Conservation (phyloP, 2,888 invertebrate genomes). For the Pimpla rufipes region DNA sequence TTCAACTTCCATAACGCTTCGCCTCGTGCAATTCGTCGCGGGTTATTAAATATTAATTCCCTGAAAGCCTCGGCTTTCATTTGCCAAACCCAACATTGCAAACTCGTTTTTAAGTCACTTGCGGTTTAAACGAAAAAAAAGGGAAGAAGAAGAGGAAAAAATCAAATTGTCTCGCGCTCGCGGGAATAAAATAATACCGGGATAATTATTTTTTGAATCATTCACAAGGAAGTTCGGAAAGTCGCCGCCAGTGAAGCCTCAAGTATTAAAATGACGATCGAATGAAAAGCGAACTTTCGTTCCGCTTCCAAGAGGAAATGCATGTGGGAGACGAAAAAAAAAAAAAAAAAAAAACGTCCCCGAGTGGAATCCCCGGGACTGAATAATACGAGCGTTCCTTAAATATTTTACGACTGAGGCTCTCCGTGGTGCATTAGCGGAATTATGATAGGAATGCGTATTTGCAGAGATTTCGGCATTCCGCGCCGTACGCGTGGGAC, state of each 20-base stretch:
- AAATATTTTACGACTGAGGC: slow-evolving; percentile 49
- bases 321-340: slow-evolving; percentile 32
- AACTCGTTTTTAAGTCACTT: not conserved
- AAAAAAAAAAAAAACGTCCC: slow-evolving; percentile 40
- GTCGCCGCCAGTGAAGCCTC: too few species aligned
- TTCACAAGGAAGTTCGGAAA: not conserved
- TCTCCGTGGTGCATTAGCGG: slow-evolving; percentile 48
- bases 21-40: slow-evolving; percentile 1
- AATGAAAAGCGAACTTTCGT: not conserved
- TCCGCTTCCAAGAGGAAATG: not conserved
- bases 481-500: not conserved
- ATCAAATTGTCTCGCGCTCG: not conserved
- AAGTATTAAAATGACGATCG: too few species aligned
- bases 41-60: slow-evolving; percentile 13
- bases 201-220: not conserved
- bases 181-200: not conserved
- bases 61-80: not conserved
- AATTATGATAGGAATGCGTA: slow-evolving; percentile 62
- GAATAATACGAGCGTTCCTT: slow-evolving; percentile 43
- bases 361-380: not conserved
- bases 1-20: slow-evolving; percentile 5
- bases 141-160: too few species aligned
- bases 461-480: slow-evolving; percentile 61
- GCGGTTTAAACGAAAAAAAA: not conserved
- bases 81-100: not conserved